Evolutionary conservation across 1,140 invertebrate species (phyloP).

Genomic region (Riptortus pedestris): DNA sequence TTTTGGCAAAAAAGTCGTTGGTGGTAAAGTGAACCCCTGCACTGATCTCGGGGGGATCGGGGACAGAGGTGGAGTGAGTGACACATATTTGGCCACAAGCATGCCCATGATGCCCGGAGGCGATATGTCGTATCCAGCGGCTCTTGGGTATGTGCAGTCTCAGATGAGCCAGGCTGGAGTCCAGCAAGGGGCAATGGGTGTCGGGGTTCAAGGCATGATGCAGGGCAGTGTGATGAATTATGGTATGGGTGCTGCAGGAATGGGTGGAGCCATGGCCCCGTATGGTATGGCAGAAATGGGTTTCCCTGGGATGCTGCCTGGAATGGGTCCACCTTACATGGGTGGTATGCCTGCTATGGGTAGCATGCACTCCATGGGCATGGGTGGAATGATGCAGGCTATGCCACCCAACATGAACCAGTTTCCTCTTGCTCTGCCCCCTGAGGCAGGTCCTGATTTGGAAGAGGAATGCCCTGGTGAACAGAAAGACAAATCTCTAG

Average conservation of each 20-base stretch:
- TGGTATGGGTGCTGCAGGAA: neutral
- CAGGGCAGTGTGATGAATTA: neutral
- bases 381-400: neutral
- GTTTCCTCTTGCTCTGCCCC: neutral
- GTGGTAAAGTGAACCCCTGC: neutral
- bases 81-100: neutral
- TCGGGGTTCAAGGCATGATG: neutral
- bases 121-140: neutral
- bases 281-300: neutral
- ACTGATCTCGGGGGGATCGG: neutral
- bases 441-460: neutral
- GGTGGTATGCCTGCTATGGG: neutral
- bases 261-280: neutral
- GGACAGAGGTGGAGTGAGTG: neutral
- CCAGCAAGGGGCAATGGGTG: neutral
- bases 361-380: neutral
- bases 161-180: neutral
- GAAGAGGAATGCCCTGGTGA: neutral
- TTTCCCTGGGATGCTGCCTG: neutral
- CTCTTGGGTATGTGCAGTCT: neutral
- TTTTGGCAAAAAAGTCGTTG: neutral
- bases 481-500: neutral
- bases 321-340: neutral
- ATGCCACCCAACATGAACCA: too few species aligned
- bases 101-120: neutral